phyloP scores from a whole-genome alignment of 2,888 invertebrate species.

The Stictocephala bisonia region DNA sequence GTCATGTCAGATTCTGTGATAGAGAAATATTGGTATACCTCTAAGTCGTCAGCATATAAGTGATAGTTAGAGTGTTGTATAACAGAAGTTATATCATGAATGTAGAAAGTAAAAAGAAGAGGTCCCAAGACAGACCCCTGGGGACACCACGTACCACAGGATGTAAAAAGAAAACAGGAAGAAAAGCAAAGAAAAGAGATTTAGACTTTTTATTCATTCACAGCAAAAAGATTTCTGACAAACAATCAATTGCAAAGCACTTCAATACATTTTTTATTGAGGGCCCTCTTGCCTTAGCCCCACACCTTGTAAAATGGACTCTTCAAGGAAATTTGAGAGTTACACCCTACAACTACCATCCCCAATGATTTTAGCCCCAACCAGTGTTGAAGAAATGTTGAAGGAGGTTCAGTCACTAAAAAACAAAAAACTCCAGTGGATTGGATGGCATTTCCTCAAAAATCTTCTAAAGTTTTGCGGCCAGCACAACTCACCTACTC shows the following conservation, averaged over 20 bases:
- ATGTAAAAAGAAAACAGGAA: no score
- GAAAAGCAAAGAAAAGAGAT: no score
- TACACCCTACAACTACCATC: neutral
- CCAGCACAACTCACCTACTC: neutral
- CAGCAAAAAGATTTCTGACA: neutral
- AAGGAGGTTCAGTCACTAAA: neutral
- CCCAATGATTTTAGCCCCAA: neutral
- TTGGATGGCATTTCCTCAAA: neutral
- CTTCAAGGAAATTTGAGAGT: neutral
- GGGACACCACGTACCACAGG: no score
- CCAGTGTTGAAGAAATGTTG: neutral
- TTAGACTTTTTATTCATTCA: no score
- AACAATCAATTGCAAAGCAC: neutral
- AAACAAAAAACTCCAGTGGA: conserved; percentile 7
- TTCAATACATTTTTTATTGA: conserved; percentile 8
- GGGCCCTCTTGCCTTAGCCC: neutral
- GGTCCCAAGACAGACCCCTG: no score
- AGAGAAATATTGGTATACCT: no score
- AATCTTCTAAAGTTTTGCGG: neutral
- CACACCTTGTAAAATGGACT: neutral
- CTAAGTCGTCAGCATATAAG: no score
- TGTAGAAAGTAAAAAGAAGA: no score
- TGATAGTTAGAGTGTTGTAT: no score
- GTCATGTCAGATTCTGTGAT: no score
- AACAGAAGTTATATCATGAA: no score